These are phyloP conservation scores for Ips typographus DNA, from an alignment of 1,140 invertebrate genomes.

Conservation along the genomic window DNA sequence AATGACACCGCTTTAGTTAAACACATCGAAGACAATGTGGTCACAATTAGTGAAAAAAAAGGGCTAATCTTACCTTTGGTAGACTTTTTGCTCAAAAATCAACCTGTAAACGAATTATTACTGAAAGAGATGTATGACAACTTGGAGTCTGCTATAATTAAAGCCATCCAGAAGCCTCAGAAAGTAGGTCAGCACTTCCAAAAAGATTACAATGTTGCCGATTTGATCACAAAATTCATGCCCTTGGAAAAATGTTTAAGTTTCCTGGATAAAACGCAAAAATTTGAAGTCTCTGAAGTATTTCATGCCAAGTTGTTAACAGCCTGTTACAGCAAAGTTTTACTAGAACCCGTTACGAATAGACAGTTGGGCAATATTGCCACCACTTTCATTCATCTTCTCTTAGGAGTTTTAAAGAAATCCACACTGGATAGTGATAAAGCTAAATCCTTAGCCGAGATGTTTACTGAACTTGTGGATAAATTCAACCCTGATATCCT, in stretches of 20 bases:
- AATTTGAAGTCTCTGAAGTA: conserved; percentile 59
- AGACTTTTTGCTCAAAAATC: conserved; percentile 52
- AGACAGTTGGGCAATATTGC: conserved; percentile 40
- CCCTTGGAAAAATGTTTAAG: conserved; percentile 57
- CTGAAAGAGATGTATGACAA: conserved; percentile 57
- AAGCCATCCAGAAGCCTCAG: conserved; percentile 63
- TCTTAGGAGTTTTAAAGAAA: conserved; percentile 52
- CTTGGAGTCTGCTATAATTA: conserved; percentile 60
- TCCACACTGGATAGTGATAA: conserved; percentile 40
- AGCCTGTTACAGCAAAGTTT: conserved; percentile 57
- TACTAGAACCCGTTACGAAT: conserved; percentile 23
- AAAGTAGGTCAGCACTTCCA: conserved; percentile 64
- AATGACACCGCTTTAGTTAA: conserved; percentile 53
- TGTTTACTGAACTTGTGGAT: conserved; percentile 50
- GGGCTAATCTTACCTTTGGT: conserved; percentile 61
- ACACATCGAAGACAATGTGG: conserved; percentile 54
- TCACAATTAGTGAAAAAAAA: conserved; percentile 53
- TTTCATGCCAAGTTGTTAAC: conserved; percentile 59
- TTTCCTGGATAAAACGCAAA: conserved; percentile 58
- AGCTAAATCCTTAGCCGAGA: conserved; percentile 52
- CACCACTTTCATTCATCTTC: conserved; percentile 48
- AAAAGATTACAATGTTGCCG: conserved; percentile 54
- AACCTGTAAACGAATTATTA: conserved; percentile 51
- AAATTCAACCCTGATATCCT: conserved; percentile 40
- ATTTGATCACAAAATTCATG: conserved; percentile 59